Conservation (phyloP, 2,888 invertebrate species). For the Aleiodes alternator region DNA sequence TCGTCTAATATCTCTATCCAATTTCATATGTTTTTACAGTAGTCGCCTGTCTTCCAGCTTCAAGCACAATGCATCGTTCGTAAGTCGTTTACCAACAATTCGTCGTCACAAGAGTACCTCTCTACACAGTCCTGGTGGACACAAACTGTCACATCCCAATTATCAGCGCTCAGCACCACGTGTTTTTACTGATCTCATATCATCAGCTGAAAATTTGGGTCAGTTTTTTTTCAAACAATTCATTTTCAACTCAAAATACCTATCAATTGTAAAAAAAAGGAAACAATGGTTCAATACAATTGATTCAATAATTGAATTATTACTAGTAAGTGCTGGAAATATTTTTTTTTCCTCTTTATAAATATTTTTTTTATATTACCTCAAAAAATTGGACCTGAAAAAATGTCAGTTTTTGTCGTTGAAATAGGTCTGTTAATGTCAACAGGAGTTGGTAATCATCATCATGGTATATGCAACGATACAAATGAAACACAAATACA, state of each 20-base stretch:
- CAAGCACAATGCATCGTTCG: slow-evolving; percentile 95
- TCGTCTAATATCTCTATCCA: no score
- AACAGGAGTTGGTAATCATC: slow-evolving; percentile 59
- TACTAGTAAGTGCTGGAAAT: neutral
- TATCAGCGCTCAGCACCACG: slow-evolving; percentile 73
- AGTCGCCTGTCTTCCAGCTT: slow-evolving; percentile 89
- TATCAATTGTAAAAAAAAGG: no score
- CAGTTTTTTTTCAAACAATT: slow-evolving; percentile 55
- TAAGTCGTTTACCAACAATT: slow-evolving; percentile 92
- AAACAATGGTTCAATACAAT: no score
- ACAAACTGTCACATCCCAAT: slow-evolving; percentile 77
- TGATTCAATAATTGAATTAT: neutral
- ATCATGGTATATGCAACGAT: slow-evolving; percentile 61
- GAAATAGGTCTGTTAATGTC: slow-evolving; percentile 48
- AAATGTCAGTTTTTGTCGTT: slow-evolving; percentile 2
- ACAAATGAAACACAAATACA: slow-evolving; percentile 60
- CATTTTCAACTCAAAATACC: no score
- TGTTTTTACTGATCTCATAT: slow-evolving; percentile 84
- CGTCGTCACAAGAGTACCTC: slow-evolving; percentile 88
- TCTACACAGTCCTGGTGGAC: slow-evolving; percentile 85
- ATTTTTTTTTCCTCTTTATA: no score
- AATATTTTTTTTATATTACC: neutral
- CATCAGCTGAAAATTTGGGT: slow-evolving; percentile 87
- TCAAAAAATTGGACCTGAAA: neutral
- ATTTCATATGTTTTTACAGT: slow-evolving; percentile 47